Percentiles rank a stretch among this genome's conserved stretches.
Conservation (phyloP, 2,797 vertebrate species). For the Anolis apletophallus region DNA sequence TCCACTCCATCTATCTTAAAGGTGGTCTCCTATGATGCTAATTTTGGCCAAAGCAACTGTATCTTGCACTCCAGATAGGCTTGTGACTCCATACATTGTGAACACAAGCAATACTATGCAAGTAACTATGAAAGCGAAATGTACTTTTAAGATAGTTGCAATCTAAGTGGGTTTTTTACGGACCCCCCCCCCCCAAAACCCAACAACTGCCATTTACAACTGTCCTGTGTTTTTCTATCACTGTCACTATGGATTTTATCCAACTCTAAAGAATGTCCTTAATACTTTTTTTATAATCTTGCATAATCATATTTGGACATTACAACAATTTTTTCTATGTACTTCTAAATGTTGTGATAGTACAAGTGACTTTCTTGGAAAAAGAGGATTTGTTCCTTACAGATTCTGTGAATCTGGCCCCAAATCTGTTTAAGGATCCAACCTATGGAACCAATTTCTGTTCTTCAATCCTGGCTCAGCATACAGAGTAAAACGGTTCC, state of each 20-base stretch:
- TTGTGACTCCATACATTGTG: neutral
- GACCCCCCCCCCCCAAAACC: too few relatives aligned
- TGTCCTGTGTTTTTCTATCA: neutral
- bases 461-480: neutral
- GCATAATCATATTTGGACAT: too few relatives aligned
- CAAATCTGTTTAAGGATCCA: constrained; percentile 13
- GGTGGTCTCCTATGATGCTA: neutral
- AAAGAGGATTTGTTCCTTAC: neutral
- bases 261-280: neutral
- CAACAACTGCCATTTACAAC: neutral
- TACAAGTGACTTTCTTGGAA: neutral
- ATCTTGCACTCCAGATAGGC: neutral
- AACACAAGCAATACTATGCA: neutral
- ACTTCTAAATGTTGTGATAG: neutral
- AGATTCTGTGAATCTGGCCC: neutral
- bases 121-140: too few relatives aligned
- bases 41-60: neutral
- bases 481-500: constrained; percentile 4
- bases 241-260: neutral
- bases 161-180: too few relatives aligned
- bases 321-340: neutral
- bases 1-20: too few relatives aligned
- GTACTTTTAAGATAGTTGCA: too few relatives aligned
- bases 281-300: neutral
- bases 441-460: constrained; percentile 23